These are phyloP conservation scores for Oxycera nigricornis DNA, from an alignment of 2,888 invertebrate genomes.

Conservation along the genomic window DNA sequence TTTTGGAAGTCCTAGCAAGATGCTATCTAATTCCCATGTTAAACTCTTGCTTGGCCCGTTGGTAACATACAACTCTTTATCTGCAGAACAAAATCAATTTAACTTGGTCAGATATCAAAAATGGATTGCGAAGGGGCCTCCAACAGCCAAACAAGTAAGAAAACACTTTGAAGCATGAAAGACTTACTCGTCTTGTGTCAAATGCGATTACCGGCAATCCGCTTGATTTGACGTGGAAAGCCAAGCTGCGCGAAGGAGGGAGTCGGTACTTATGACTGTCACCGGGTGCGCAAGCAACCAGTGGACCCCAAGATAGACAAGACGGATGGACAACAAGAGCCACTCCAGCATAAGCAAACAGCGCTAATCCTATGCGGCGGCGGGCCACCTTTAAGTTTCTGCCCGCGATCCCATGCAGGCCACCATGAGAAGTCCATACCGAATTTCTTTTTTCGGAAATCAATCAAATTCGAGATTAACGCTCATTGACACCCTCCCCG, in stretches of 20 bases:
- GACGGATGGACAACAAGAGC: slow-evolving; percentile 30
- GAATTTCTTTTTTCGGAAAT: slow-evolving; percentile 38
- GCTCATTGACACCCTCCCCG: slow-evolving; percentile 28
- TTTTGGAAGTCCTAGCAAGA: too few relatives aligned
- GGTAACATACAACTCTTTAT: slow-evolving; percentile 32
- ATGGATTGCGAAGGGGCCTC: slow-evolving; percentile 19
- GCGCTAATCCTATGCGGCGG: slow-evolving; percentile 38
- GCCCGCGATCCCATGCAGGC: slow-evolving; percentile 22
- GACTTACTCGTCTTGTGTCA: slow-evolving; percentile 39
- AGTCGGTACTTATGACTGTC: slow-evolving; percentile 39
- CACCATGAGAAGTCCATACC: slow-evolving; percentile 41
- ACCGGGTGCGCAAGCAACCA: slow-evolving; percentile 14
- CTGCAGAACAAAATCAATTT: slow-evolving; percentile 32
- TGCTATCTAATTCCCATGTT: neutral
- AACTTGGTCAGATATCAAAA: neutral
- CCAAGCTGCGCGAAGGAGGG: slow-evolving; percentile 3
- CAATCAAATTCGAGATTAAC: slow-evolving; percentile 39
- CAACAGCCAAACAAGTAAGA: slow-evolving; percentile 7
- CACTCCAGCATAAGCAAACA: slow-evolving; percentile 37
- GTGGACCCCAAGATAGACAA: slow-evolving; percentile 7
- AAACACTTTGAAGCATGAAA: slow-evolving; percentile 35
- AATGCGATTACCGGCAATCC: slow-evolving; percentile 38
- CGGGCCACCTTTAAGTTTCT: slow-evolving; percentile 12
- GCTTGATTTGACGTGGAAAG: slow-evolving; percentile 35
- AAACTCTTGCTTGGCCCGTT: slow-evolving; percentile 12